A percentile compares a stretch with the other conserved stretches of the same genome.
Evolutionary conservation across 2,888 invertebrate species (phyloP).

Genomic region (Rhamphomyia laevipes): DNA sequence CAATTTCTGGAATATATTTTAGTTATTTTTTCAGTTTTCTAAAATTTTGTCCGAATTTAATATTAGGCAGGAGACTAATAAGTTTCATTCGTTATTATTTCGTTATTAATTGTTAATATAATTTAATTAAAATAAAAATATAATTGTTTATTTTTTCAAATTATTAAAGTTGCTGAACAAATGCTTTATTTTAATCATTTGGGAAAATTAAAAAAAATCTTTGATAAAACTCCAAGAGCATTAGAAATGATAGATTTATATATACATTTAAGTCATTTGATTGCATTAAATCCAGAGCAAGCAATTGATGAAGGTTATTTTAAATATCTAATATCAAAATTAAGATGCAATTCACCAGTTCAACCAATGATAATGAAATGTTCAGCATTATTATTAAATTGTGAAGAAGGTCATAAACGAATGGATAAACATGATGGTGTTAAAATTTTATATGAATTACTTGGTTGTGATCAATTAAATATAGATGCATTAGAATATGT

Average conservation of each 20-base stretch:
- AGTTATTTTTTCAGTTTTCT: no score
- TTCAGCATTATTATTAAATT: constrained; percentile 28
- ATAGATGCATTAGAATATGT: constrained; percentile 20
- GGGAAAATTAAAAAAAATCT: constrained; percentile 16
- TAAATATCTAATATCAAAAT: constrained; percentile 25
- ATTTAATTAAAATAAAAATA: neutral
- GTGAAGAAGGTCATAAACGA: constrained; percentile 23
- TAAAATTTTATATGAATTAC: constrained; percentile 20
- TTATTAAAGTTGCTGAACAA: constrained; percentile 16
- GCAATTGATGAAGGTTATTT: constrained; percentile 28
- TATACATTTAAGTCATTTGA: constrained; percentile 25
- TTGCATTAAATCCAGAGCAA: constrained; percentile 23
- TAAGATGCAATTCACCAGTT: constrained; percentile 1
- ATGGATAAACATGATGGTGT: constrained; percentile 25
- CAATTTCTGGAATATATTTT: no score
- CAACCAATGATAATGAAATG: constrained; percentile 26
- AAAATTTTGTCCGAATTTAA: no score
- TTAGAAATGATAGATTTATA: constrained; percentile 22
- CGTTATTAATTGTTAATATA: no score
- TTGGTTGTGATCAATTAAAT: constrained; percentile 11
- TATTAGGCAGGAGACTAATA: no score
- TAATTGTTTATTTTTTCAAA: constrained; percentile 6
- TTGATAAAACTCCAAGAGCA: constrained; percentile 16
- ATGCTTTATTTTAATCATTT: constrained; percentile 15
- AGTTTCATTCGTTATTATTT: no score